Conservation (phyloP, 2,113 vertebrate species). For the Eclectus roratus region DNA sequence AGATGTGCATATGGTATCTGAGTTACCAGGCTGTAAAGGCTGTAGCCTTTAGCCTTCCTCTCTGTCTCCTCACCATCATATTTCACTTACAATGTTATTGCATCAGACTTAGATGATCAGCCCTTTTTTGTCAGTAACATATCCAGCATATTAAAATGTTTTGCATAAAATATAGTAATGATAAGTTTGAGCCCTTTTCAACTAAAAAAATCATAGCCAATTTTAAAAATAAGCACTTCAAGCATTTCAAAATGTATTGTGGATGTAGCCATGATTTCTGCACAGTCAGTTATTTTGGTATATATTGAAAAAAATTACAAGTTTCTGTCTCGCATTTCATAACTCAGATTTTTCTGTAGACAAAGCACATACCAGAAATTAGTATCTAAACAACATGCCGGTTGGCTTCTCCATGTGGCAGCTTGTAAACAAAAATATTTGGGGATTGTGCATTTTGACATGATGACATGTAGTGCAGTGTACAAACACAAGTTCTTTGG, state of each 20-base stretch:
- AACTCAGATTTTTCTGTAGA: constrained; percentile 36
- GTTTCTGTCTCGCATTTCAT: constrained; percentile 34
- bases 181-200: background rate
- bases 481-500: constrained; percentile 32
- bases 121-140: background rate
- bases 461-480: constrained; percentile 16
- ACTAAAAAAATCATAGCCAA: background rate
- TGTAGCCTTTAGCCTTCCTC: background rate
- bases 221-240: background rate
- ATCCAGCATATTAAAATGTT: background rate
- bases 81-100: background rate
- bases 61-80: background rate
- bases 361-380: constrained; percentile 49
- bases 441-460: constrained; percentile 37
- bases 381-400: constrained; percentile 51
- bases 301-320: constrained; percentile 16
- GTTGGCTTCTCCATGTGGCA: constrained; percentile 66
- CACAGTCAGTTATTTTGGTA: constrained; percentile 25
- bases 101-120: background rate
- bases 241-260: background rate
- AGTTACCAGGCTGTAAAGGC: background rate
- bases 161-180: background rate
- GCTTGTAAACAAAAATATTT: constrained; percentile 65
- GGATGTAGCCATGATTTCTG: background rate
- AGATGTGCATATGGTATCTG: background rate